Evolutionary conservation across 2,797 vertebrate genomes (phyloP).

Genomic region (Phoxinus dragarum): DNA sequence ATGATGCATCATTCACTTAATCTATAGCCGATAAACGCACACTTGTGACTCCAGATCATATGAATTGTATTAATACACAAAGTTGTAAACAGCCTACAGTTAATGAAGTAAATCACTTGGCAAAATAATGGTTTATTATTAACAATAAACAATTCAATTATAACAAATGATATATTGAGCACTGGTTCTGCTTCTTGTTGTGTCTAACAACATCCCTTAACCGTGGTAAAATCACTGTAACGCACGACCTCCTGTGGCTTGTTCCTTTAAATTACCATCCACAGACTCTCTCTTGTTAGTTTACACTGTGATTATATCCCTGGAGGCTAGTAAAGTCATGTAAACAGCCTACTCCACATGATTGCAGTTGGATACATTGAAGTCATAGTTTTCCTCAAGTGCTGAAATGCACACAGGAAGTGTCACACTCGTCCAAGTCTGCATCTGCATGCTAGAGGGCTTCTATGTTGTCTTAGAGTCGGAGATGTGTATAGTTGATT

Average conservation of each 20-base stretch:
- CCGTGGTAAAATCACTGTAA: conserved; percentile 1
- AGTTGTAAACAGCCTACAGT: conserved; percentile 2
- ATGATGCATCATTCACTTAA: not conserved
- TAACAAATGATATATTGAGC: not conserved
- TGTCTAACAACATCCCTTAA: conserved; percentile 4
- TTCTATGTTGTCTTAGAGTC: conserved; percentile 34
- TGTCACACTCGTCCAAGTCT: conserved; percentile 34
- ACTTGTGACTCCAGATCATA: not conserved
- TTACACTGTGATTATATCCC: conserved; percentile 37
- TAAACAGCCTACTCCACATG: conserved; percentile 46
- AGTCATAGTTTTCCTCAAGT: conserved; percentile 35
- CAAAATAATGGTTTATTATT: not conserved
- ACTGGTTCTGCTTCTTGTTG: not conserved
- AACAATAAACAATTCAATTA: not conserved
- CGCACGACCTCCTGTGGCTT: not conserved
- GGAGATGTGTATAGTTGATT: conserved; percentile 27
- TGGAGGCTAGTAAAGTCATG: conserved; percentile 40
- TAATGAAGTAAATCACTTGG: not conserved
- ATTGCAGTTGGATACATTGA: conserved; percentile 48
- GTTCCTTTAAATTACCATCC: conserved; percentile 17
- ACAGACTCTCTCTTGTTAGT: conserved; percentile 30
- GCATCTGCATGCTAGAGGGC: conserved; percentile 41
- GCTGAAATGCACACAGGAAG: conserved; percentile 2
- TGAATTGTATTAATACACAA: not conserved
- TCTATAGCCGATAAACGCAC: not conserved